phyloP scores from a whole-genome alignment of 2,888 invertebrate species.

The Dryococelus australis region DNA sequence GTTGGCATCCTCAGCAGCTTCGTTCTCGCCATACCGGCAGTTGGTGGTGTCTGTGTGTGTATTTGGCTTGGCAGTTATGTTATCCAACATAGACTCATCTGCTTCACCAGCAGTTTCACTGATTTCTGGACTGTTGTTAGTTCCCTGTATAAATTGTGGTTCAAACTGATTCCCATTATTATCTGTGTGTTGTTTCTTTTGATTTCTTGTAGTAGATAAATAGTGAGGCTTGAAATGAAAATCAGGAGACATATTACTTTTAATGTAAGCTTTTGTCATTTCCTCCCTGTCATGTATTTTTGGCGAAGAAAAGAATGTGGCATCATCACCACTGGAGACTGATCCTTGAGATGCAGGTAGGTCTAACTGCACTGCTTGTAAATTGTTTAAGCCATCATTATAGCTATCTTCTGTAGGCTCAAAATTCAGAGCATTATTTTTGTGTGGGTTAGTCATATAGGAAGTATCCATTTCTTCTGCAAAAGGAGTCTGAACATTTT shows the following conservation, averaged over 20 bases:
- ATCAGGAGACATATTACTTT: not conserved
- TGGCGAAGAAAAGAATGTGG: not conserved
- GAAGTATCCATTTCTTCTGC: not conserved
- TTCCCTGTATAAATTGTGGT: not conserved
- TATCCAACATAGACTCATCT: not conserved
- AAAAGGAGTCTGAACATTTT: not conserved
- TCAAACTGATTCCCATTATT: not conserved
- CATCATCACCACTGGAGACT: not conserved
- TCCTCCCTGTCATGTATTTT: not conserved
- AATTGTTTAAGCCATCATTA: not conserved
- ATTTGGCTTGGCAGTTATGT: not conserved
- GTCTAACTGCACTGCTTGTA: not conserved
- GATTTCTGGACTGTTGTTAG: not conserved
- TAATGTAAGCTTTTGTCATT: not conserved
- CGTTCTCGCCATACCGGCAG: not conserved
- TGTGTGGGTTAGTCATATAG: not conserved
- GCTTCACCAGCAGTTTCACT: not conserved
- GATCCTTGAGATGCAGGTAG: not conserved
- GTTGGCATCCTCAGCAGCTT: not conserved
- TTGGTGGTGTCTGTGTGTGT: not conserved
- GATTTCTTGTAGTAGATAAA: not conserved
- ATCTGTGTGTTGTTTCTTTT: not conserved
- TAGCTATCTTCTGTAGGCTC: not conserved
- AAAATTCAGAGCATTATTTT: not conserved
- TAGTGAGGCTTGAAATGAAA: not conserved